Evolutionary conservation across 2,797 vertebrate species (phyloP), one percentile per base, ranked within the genome.

Genomic region (Microchirus variegatus): DNA sequence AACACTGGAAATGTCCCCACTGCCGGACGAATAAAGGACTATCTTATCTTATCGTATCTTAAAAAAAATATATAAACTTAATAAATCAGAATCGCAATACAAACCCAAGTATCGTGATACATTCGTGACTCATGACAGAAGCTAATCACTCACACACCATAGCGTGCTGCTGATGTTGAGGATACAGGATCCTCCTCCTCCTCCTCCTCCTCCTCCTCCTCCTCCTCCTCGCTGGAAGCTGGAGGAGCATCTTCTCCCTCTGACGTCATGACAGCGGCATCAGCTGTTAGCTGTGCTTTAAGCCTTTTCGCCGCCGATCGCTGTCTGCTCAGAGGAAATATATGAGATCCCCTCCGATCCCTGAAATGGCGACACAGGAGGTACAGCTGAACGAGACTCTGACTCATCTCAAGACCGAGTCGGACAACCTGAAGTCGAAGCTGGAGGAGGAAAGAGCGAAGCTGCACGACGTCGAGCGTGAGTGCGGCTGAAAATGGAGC

Each of bases 401-500:
- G 88, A 87, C 94, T 7, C 94, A 95, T 63, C 94, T 99, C 67
- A 96, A 96, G 78, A 94, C 86, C 47, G 97, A 99, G 83, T 98
- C 97, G 7, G 97, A 98, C 75, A 93, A 89, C 78, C 93, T 99
- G 70, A 99, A 99, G 91, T 90, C 93, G 77, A 98, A 97, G 83
- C 95, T 99, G 89, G 97, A 98, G 86, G 97, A 99, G 82, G 97
- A 99, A 85, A 90, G 97, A 88, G 97, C 97, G 64, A 98, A 99
- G 91, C 95, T 99, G 92, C 97, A 99, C 91, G 97, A 99, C 75
- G 97, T 99, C 90, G 97, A 99, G 89, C 87, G 97, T 99, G 93
- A 97, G 97, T 95, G 86, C 55, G 95, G 86, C 55, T 62, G 82
- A 83, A 81, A 83, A 87, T 78, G 77, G 81, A 85, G 80, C 60